Evolutionary conservation across 2,797 vertebrate species (phyloP), one percentile per base, ranked within the genome.

Genomic region (Gambusia yucatana): DNA sequence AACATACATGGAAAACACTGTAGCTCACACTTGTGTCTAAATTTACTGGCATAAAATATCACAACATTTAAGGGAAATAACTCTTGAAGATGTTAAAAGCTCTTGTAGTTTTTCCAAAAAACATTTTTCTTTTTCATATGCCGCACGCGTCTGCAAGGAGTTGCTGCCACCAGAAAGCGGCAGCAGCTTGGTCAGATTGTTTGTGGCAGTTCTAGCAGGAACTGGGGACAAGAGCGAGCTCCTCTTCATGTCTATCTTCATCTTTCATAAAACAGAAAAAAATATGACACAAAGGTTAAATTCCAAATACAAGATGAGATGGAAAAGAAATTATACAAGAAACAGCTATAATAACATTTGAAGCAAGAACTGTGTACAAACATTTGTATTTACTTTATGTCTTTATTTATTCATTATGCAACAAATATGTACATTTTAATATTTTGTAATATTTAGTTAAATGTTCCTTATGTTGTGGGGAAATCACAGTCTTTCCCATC

Each of bases 1-100:
- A 39, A 80, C 41, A 81, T 75, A 73, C 82, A 59, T 86, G 73
- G 71, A 63, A 76, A 84, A 80, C 41, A 67, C 17, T 63, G 9
- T 25, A 72, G 77, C 85, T 72, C 80, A 89, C 82, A 70, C 87
- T 86, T 78, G 77, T 75, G 65, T 86, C 74, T 48, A 67, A 69
- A 61, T 80, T 74, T 72, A 61, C 17, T 11, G 9, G 6, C 59
- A 16, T 33, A 33, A 33, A 33, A 30, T 61, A 5, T 28, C 10
- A 57, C 52, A 57, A 17, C 2, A 33, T 20, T 36, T 11, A 67
- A 6, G 63, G 9, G 41, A 65, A 22, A 65, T 22, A 39, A 39
- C 16, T 36, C 61, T 63, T 36, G 33, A 8, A 30, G 30, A 63
- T 36, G 33, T 63, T 36, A 36, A 36, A 63, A 17, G 2, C 61